phyloP scores from a whole-genome alignment of 2,888 invertebrate species.

The Margaritifera margaritifera region DNA sequence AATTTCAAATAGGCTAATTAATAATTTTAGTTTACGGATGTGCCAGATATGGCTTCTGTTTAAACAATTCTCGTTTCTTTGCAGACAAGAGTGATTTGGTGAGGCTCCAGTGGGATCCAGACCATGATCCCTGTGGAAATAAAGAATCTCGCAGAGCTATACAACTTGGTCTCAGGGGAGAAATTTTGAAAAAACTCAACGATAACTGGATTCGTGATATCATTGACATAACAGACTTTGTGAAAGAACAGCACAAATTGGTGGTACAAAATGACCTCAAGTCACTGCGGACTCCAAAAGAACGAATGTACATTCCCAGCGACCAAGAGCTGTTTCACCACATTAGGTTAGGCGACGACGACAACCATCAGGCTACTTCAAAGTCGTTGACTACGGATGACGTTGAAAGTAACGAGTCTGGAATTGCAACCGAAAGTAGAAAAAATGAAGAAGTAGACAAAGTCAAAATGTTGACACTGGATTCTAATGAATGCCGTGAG shows the following conservation, averaged over 20 bases:
- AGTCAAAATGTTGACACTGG: too few relatives aligned
- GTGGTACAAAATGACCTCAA: slow-evolving; percentile 23
- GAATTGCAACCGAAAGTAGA: too few relatives aligned
- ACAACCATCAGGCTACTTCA: too few relatives aligned
- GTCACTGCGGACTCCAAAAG: slow-evolving; percentile 37
- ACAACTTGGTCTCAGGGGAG: slow-evolving; percentile 58
- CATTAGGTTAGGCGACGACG: slow-evolving; percentile 19
- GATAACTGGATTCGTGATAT: slow-evolving; percentile 51
- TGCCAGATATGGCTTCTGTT: background rate
- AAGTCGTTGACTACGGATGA: too few relatives aligned
- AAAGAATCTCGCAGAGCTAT: slow-evolving; percentile 52
- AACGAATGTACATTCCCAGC: slow-evolving; percentile 34
- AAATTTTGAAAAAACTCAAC: slow-evolving; percentile 44
- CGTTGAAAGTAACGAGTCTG: too few relatives aligned
- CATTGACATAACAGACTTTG: slow-evolving; percentile 58
- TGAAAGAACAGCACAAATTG: slow-evolving; percentile 39
- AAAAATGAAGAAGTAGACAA: too few relatives aligned
- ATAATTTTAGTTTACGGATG: too few relatives aligned
- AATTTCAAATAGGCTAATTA: too few relatives aligned
- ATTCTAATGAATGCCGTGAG: too few relatives aligned
- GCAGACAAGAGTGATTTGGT: slow-evolving; percentile 26
- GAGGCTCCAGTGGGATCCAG: slow-evolving; percentile 63
- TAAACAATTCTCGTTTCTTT: slow-evolving; percentile 6
- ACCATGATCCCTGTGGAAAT: slow-evolving; percentile 50
- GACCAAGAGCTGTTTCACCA: slow-evolving; percentile 20